Evolutionary conservation across 2,888 invertebrate genomes (phyloP).

Genomic region (Drosophila vallismaia): DNA sequence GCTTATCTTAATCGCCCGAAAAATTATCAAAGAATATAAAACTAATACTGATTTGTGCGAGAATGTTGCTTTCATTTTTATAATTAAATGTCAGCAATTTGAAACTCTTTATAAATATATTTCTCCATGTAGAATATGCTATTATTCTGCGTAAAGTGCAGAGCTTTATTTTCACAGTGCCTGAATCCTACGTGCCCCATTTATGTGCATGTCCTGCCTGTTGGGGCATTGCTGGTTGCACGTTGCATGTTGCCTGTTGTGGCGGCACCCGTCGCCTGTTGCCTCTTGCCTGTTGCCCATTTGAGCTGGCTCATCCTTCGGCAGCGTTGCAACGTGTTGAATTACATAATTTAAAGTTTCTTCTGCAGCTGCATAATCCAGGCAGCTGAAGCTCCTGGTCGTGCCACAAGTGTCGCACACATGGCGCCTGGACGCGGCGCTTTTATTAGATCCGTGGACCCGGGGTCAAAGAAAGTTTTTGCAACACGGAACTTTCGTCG

Average conservation of each 20-base stretch:
- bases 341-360: constrained; percentile 77
- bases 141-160: neutral
- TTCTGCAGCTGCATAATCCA: constrained; percentile 62
- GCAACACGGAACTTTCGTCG: constrained; percentile 55
- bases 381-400: constrained; percentile 48
- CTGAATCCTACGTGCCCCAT: constrained; percentile 20
- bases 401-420: constrained; percentile 67
- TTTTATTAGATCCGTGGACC: constrained; percentile 62
- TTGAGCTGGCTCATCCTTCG: constrained; percentile 12
- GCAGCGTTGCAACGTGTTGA: constrained; percentile 65
- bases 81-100: neutral
- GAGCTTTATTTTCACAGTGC: constrained; percentile 2
- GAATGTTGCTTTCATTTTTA: no score
- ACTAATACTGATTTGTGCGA: neutral
- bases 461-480: constrained; percentile 53
- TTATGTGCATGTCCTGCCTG: constrained; percentile 23
- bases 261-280: neutral
- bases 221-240: constrained; percentile 14
- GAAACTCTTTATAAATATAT: neutral
- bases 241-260: constrained; percentile 19
- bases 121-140: neutral
- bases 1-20: neutral
- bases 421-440: constrained; percentile 35
- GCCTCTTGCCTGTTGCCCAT: constrained; percentile 51
- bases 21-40: no score